Evolutionary conservation across 2,797 vertebrate species (phyloP).

Genomic region (Crenichthys baileyi): DNA sequence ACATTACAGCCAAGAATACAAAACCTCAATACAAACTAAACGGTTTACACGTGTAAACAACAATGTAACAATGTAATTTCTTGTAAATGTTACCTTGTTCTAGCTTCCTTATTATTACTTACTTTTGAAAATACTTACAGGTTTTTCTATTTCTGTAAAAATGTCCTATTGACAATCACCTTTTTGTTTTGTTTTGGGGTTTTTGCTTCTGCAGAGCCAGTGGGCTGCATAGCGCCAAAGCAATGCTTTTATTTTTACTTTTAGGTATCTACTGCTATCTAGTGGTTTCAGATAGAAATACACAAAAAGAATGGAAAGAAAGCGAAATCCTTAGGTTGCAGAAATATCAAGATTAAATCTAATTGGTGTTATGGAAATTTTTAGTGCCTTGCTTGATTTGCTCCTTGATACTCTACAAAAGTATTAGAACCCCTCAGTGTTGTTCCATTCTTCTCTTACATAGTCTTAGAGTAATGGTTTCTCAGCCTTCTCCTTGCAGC

Average conservation of each 20-base stretch:
- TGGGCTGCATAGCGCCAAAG: not conserved
- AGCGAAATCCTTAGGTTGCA: not conserved
- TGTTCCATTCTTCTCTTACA: no score
- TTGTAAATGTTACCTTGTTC: not conserved
- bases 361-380: no score
- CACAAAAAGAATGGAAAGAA: not conserved
- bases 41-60: not conserved
- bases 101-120: not conserved
- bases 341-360: not conserved
- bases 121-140: not conserved
- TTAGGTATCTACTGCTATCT: conserved; percentile 52
- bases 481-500: no score
- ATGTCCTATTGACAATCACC: not conserved
- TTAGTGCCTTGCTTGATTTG: no score
- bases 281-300: conserved; percentile 21
- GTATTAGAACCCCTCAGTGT: no score
- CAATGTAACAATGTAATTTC: not conserved
- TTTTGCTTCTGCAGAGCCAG: not conserved
- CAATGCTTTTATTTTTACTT: not conserved
- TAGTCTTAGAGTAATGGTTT: no score
- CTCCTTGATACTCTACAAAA: no score
- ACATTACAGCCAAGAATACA: not conserved
- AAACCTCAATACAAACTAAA: not conserved
- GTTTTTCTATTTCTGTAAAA: not conserved
- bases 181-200: not conserved